Base-by-base conservation (phyloP, 2,797 vertebrate species). In the Smutsia temminckii region DNA sequence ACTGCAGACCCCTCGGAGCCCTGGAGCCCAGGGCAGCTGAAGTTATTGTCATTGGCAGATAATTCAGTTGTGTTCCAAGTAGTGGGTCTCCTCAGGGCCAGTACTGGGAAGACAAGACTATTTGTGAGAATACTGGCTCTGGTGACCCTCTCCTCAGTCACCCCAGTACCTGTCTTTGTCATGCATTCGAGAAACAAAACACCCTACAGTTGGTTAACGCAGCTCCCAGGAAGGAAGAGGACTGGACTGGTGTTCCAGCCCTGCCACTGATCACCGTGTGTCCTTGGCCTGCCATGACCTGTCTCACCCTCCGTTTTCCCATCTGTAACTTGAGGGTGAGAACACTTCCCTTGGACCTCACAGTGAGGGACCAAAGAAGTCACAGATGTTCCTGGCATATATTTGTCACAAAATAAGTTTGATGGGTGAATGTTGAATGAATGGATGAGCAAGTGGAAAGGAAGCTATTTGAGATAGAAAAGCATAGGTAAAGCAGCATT, bases 391-490 rank as follows among this genome's bases (percentile, higher is more conserved):
- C 59, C 63, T 34, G 34, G 42, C 78, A 69, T 8, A 53, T 34
- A 34, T n/a, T 29, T 40, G 42, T 66, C 68, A 51, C 34, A 18
- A 49, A 85, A 32, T 32, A 46, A 40, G 49, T 17, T 46, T 77
- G 74, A 72, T 77, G 18, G 71, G 29, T 77, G 16, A 53, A 55
- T 79, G 66, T 12, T 34, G 40, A 68, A 27, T 74, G 51, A 55
- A 40, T 34, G 66, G 18, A 69, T 34, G 17, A 89, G 16, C 12
- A 57, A n/a, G 13, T 29, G 16, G 25, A 89, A 85, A 92, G 29
- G 51, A 88, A 68, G 66, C 18, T 37, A 42, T 74, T 81, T 57
- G n/a, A 85, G 94, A 75, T 71, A 85, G 51, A 89, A 92, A 75
- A 81, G 64, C 17, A 66, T 16, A 64, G 59, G 27, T 69, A 34